Conservation (phyloP, 1,140 invertebrate species). For the Galendromus occidentalis region DNA sequence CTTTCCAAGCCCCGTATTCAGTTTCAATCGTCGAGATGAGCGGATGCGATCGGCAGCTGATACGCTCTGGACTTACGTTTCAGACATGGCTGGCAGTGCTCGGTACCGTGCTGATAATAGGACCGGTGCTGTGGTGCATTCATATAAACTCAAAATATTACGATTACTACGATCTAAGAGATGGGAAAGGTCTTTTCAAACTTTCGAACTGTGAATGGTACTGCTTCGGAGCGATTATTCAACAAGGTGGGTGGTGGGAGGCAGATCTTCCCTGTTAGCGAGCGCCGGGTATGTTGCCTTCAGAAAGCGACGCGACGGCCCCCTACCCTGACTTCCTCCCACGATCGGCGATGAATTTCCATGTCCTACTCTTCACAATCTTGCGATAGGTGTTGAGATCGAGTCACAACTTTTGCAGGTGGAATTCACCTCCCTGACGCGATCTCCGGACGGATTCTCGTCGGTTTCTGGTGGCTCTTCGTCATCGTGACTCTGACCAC, state of each 20-base stretch:
- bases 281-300: no score
- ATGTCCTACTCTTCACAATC: no score
- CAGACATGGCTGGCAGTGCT: constrained; percentile 62
- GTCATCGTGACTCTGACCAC: constrained; percentile 72
- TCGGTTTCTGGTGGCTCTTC: constrained; percentile 80
- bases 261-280: no score
- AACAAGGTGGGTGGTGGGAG: constrained; percentile 55
- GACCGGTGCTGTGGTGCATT: constrained; percentile 52
- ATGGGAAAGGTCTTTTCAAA: constrained; percentile 39
- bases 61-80: constrained; percentile 18
- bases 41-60: neutral
- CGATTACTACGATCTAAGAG: constrained; percentile 30
- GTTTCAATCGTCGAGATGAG: constrained; percentile 20
- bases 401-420: constrained; percentile 34
- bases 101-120: constrained; percentile 46
- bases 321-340: no score
- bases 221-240: constrained; percentile 63
- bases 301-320: no score
- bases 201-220: constrained; percentile 58
- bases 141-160: constrained; percentile 49
- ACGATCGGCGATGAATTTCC: no score
- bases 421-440: constrained; percentile 60
- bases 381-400: no score
- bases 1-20: no score
- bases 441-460: constrained; percentile 63